phyloP scores from a whole-genome alignment of 2,888 invertebrate genomes.

The Andrena trimmerana region DNA sequence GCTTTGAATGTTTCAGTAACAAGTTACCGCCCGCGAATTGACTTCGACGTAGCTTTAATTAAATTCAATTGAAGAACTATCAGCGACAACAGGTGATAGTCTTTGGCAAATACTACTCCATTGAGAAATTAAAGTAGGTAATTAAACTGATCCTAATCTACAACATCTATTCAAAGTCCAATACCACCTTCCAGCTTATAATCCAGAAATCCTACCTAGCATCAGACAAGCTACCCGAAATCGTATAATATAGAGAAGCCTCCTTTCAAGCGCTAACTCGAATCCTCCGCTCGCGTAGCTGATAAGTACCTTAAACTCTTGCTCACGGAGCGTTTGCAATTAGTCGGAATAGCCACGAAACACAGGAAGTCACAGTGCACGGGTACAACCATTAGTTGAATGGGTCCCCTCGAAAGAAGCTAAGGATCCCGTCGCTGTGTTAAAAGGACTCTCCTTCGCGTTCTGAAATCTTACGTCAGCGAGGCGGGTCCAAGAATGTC shows the following conservation, averaged over 20 bases:
- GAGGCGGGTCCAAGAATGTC: neutral
- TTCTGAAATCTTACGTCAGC: constrained; percentile 1
- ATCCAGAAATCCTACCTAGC: neutral
- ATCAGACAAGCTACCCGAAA: neutral
- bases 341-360: neutral
- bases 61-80: no score
- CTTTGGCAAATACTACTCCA: no score
- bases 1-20: neutral
- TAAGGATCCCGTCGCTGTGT: neutral
- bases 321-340: neutral
- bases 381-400: neutral
- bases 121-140: no score
- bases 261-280: neutral
- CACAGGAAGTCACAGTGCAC: neutral
- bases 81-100: no score
- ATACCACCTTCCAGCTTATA: no score
- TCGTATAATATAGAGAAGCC: neutral
- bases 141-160: no score
- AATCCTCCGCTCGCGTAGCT: neutral
- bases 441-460: neutral
- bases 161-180: no score
- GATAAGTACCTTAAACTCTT: neutral
- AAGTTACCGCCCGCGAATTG: no score
- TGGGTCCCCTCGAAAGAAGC: neutral
- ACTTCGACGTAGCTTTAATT: no score